Conservation (phyloP, 2,797 vertebrate genomes). For the Morelia viridis region DNA sequence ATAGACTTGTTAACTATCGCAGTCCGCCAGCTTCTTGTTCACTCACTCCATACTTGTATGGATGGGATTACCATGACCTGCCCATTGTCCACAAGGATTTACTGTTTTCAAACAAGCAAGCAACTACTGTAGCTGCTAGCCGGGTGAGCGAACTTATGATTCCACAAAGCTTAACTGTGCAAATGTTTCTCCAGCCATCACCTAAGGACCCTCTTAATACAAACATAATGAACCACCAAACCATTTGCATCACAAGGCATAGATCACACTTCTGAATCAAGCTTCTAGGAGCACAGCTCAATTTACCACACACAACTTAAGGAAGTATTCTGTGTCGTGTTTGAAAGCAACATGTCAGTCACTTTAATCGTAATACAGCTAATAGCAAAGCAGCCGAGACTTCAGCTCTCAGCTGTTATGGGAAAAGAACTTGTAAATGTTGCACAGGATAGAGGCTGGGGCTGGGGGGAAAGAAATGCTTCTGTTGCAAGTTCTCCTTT, state of each 20-base stretch:
- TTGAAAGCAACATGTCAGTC: not conserved
- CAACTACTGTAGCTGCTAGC: not conserved
- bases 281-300: not conserved
- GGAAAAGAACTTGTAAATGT: not conserved
- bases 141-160: not conserved
- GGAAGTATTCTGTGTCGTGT: not conserved
- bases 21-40: not conserved
- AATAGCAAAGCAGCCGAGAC: not conserved
- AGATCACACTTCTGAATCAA: not conserved
- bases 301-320: conserved; percentile 1
- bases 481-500: not conserved
- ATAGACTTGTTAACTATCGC: not conserved
- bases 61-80: not conserved
- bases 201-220: not conserved
- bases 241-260: conserved; percentile 15
- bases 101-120: not conserved
- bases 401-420: not conserved
- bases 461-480: not conserved
- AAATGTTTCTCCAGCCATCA: not conserved
- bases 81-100: not conserved
- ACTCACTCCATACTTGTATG: not conserved
- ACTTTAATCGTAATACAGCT: not conserved
- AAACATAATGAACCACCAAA: not conserved
- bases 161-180: not conserved
- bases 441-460: not conserved